These are phyloP conservation scores for Hippopotamus amphibius DNA, from an alignment of 2,113 vertebrate species.

Conservation along the genomic window DNA sequence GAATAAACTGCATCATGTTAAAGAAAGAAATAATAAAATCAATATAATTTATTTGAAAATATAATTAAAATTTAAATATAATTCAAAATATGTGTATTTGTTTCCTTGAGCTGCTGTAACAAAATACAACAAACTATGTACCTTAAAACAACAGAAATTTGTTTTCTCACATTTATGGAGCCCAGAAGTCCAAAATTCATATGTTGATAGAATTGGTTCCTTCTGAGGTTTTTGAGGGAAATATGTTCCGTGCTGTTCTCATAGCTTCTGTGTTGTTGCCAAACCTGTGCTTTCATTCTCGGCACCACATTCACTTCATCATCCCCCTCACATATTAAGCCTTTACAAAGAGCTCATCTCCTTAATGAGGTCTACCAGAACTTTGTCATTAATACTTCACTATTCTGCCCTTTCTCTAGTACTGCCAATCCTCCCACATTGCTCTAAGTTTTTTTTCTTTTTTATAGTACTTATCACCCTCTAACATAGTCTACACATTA, in stretches of 20 bases:
- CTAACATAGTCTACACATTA: background rate
- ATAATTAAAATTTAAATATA: background rate
- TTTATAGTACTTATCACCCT: background rate
- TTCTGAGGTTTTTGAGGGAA: background rate
- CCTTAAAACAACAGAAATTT: background rate
- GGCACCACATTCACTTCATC: background rate
- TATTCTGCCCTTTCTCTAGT: background rate
- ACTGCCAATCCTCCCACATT: background rate
- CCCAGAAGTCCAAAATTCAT: background rate
- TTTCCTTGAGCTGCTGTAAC: background rate
- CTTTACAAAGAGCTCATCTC: background rate
- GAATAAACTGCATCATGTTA: background rate
- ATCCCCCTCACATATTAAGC: background rate
- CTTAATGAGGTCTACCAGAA: background rate
- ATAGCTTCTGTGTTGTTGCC: background rate
- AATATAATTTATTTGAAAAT: background rate
- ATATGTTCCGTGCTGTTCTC: background rate
- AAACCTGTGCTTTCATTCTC: background rate
- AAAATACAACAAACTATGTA: background rate
- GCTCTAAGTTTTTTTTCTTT: background rate
- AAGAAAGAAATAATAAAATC: background rate
- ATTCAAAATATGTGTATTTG: background rate
- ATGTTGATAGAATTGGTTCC: background rate
- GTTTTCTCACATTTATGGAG: background rate
- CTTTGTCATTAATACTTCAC: background rate